Base-by-base conservation (phyloP, 2,113 vertebrate species). In the Larimichthys crocea region DNA sequence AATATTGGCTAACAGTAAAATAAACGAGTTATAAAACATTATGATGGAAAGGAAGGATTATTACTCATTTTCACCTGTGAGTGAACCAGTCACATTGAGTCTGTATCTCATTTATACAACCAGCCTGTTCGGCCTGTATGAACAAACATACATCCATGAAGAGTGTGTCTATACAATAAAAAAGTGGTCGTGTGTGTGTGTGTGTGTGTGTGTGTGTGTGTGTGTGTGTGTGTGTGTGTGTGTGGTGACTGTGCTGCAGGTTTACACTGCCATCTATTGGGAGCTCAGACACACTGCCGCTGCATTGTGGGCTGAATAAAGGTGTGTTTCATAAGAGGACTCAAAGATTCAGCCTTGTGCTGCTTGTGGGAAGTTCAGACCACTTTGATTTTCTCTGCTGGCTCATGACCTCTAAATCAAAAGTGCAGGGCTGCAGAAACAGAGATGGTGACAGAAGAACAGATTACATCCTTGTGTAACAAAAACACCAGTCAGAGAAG, bases 211-310 rank as follows among this genome's bases (percentile, higher is more conserved):
- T 48, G 12, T 7, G 10, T 22, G 35, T 49, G 72, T 64, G 59
- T 6, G 1, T 46, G 64, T 56, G 24, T 50, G 35, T 62, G 4
- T 55, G 57, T 71, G 69, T 48, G 12, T 8, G 10, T 29, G 35
- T 22, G 10, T 15, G 3, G 19, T 6, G 9, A 65, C 35, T 14
- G 2, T 56, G 22, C 42, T 63, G 56, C 53, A 70, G 71, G 69
- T 83, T 76, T 48, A 44, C 49, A 86, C 79, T 87, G 89, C 83
- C 74, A 82, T 86, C 80, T 90, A 35, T 29, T 80, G 87, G 77
- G 16, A 3, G 53, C n/a, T 48, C 5, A 59, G 3, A 66, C 40
- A 6, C 3, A 48, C 50, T 3, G 17, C 0, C 16, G 3, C 14
- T 40, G 35, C 35, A 40, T 8, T 16, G 4, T 19, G 26, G 35